Base-by-base conservation (phyloP, 2,113 vertebrate species). In the Tamias sibiricus region DNA sequence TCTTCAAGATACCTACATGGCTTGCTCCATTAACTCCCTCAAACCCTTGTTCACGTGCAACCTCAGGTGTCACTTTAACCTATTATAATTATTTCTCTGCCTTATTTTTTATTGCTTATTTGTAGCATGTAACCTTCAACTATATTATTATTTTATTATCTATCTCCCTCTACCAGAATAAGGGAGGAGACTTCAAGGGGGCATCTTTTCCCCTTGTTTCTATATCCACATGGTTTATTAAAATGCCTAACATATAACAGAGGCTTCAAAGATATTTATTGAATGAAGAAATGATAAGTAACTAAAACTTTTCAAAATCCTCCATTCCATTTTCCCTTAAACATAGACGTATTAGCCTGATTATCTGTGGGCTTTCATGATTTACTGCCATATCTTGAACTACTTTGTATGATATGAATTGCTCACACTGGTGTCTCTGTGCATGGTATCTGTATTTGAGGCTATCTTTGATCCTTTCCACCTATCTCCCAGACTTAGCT, bases 221-320 rank as follows among this genome's bases (percentile, higher is more conserved):
- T 95, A 0, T 84, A 19, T 95, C 17, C 49, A 68, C 72, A 44
- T 2, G 89, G 5, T 24, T 92, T 79, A 20, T 68, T 74, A 62
- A 89, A 95, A 47, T 72, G 13, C 20, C 66, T 80, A 24, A 54
- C 26, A 28, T 8, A 32, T 44, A 74, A 62, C 9, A 84, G 47
- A 47, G 4, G 5, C 49, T 81, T 76, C 57, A 64, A 79, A 79
- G 90, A 8, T 90, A 14, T 42, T 91, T 92, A 8, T 76, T 71
- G 28, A 94, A 62, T 71, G n/a, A 94, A 81, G 75, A 35, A 82
- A n/a, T 83, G 54, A 79, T 87, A 49, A 47, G 2, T 57, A 93
- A 72, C 28, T 57, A 17, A 13, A 42, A 28, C 11, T 24, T 92
- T 28, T 91, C 40, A 90, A 82, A 85, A 88, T 59, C 7, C 7